These are phyloP conservation scores for Hydractinia echinata DNA, from an alignment of 30 jellyfish, hydroid and myxozoan genomes.

Conservation along the genomic window DNA sequence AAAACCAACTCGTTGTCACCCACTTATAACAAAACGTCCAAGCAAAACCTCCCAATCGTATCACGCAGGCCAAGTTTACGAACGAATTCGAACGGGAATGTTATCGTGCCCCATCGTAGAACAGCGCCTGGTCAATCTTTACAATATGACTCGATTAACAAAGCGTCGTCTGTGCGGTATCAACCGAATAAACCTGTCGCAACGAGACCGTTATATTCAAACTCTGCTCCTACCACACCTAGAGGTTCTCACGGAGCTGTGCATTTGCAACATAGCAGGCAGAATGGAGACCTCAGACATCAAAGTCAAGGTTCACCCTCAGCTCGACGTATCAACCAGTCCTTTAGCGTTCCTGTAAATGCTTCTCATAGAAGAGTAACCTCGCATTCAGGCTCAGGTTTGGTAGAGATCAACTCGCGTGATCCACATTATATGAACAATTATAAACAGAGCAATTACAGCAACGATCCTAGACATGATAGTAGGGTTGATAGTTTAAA, in stretches of 20 bases:
- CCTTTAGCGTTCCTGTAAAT: not conserved
- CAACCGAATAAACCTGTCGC: constrained; percentile 15
- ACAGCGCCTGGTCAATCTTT: not conserved
- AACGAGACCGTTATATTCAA: not conserved
- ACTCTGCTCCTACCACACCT: constrained; percentile 48
- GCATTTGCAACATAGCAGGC: not conserved
- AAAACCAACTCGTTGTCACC: too few species aligned
- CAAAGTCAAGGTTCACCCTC: constrained; percentile 6
- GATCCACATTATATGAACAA: constrained; percentile 11
- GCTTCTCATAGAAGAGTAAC: not conserved
- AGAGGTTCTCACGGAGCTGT: constrained; percentile 35
- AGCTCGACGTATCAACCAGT: not conserved
- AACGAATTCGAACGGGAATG: constrained; percentile 37
- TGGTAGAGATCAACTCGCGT: not conserved
- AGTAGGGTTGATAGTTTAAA: not conserved
- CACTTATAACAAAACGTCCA: too few species aligned
- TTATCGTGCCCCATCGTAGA: constrained; percentile 28
- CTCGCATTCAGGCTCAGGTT: not conserved
- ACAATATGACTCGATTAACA: constrained; percentile 29
- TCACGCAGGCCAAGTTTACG: constrained; percentile 17
- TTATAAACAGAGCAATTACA: not conserved
- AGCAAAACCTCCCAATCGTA: not conserved
- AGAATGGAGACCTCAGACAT: not conserved
- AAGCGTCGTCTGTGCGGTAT: not conserved
- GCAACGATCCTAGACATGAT: not conserved